Evolutionary conservation across 2,888 invertebrate genomes (phyloP), one percentile per base, ranked within the genome.

Genomic region (Phengaris alcon): DNA sequence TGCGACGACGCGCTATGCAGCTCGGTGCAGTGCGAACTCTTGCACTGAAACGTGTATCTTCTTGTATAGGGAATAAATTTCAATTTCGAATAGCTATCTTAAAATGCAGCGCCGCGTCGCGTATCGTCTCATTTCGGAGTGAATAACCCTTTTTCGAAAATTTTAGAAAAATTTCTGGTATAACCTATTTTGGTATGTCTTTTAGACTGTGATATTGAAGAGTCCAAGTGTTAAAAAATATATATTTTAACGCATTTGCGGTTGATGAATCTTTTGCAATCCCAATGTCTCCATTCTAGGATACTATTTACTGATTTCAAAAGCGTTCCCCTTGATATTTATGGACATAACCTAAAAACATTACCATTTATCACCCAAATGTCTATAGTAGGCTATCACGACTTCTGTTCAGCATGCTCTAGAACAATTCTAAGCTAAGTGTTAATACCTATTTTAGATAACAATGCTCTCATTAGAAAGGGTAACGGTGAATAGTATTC

Each of bases 391-490:
- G 69, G 69, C 46, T 46, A 69, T 69, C 69, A 69, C 69, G 69
- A 69, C n/a, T 46, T 48, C 48, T 69, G 69, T 22, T 15, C 0
- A 35, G 35, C 22, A 69, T 69, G 48, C 13, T 9, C 69, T 12
- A n/a, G 48, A 69, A 69, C 69, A 69, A 69, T 69, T 48, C 46
- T n/a, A 48, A 59, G 59, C 22, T 59, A 15, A 69, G 69, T 69
- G 46, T 15, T 69, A 69, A 69, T 69, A 48, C 69, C 69, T 69
- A 69, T 69, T 69, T 69, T 46, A 69, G 69, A 69, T 69, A 69
- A 69, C 69, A 69, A 69, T 69, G 48, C 69, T 69, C 69, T 48
- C 69, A 46, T 69, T 69, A 69, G 69, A 69, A 48, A 69, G 69
- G 48, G 48, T 48, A 69, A 69, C 69, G 69, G 69, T 48, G 7